Conservation (phyloP, 2,113 vertebrate species). For the Candoia aspera region DNA sequence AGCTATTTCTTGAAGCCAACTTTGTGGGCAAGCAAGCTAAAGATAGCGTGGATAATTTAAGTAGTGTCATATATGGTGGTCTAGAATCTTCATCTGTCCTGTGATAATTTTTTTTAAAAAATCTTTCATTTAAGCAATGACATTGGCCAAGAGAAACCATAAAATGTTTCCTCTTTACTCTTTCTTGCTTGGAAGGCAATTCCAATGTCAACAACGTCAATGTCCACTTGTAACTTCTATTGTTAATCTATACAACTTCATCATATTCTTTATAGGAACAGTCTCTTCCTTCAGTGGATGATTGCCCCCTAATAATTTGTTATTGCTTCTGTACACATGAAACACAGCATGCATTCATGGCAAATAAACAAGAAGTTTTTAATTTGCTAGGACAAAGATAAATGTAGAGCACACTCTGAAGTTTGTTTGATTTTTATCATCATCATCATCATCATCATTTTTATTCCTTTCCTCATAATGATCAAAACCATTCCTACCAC, state of each 20-base stretch:
- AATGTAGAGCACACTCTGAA: conserved; percentile 57
- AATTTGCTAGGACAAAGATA: conserved; percentile 61
- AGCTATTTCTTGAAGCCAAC: neutral
- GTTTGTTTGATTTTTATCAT: conserved; percentile 60
- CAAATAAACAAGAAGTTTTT: conserved; percentile 59
- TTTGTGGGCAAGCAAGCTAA: neutral
- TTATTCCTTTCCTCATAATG: conserved; percentile 63
- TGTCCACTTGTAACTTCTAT: conserved; percentile 30
- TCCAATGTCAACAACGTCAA: conserved; percentile 12
- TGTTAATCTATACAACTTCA: neutral
- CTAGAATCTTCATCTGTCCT: neutral
- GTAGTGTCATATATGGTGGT: neutral
- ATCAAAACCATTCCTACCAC: conserved; percentile 67
- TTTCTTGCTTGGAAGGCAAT: neutral
- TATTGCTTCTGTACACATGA: conserved; percentile 62
- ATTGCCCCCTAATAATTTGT: conserved; percentile 56
- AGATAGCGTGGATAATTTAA: neutral
- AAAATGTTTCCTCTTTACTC: neutral
- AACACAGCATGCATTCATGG: conserved; percentile 56
- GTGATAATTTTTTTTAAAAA: neutral
- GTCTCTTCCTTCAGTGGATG: conserved; percentile 47
- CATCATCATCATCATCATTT: neutral
- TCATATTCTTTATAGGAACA: conserved; percentile 36
- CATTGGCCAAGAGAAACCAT: neutral
- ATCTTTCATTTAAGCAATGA: neutral